phyloP scores from a whole-genome alignment of 37 sponge, comb jelly and placozoan species.

The Mnemiopsis leidyi region DNA sequence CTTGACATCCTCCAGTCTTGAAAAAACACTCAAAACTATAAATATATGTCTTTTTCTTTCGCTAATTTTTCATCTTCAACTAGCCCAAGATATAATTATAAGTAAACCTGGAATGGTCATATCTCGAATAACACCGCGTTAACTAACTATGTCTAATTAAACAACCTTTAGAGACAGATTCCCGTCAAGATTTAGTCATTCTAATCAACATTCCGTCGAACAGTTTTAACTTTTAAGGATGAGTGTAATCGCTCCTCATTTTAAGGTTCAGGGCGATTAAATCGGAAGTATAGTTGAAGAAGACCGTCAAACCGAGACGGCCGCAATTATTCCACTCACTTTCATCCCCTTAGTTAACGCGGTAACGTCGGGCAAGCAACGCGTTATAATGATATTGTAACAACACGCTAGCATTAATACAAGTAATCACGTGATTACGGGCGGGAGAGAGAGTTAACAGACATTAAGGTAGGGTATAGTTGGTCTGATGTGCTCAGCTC shows the following conservation, averaged over 20 bases:
- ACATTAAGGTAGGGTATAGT: too few relatives aligned
- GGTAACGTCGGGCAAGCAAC: background rate
- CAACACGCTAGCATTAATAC: too few relatives aligned
- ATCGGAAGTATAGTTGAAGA: too few relatives aligned
- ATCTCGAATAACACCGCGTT: background rate
- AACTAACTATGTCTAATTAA: background rate
- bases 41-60: background rate
- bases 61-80: background rate
- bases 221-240: background rate
- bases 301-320: too few relatives aligned
- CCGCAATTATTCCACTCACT: too few relatives aligned
- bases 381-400: background rate
- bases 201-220: background rate
- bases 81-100: background rate
- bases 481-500: too few relatives aligned
- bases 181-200: background rate
- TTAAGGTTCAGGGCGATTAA: too few relatives aligned
- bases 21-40: too few relatives aligned
- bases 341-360: background rate
- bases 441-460: too few relatives aligned
- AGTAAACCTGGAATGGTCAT: background rate
- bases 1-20: too few relatives aligned
- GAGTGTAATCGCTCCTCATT: too few relatives aligned
- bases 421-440: too few relatives aligned
- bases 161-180: background rate